Percentiles rank a stretch among this genome's conserved stretches.
Evolutionary conservation across 2,888 invertebrate genomes (phyloP).

Genomic region (Erebia palarica): DNA sequence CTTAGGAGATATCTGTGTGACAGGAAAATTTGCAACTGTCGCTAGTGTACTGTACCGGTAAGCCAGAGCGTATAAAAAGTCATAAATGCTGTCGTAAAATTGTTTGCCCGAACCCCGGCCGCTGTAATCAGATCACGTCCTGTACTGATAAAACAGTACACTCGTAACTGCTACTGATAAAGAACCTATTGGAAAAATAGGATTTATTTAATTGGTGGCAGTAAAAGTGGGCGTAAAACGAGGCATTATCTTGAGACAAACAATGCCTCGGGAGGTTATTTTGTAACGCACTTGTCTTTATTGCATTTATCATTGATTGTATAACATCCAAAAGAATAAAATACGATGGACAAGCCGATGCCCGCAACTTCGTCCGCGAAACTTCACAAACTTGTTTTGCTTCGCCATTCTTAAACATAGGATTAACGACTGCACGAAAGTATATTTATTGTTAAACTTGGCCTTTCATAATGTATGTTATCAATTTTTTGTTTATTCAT

Average conservation of each 20-base stretch:
- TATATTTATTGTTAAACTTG: too few relatives aligned
- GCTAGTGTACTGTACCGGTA: not conserved
- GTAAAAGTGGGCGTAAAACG: slow-evolving; percentile 38
- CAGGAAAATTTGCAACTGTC: not conserved
- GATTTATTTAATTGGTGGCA: slow-evolving; percentile 45
- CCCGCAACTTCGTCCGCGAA: too few relatives aligned
- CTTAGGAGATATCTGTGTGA: too few relatives aligned
- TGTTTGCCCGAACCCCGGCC: slow-evolving; percentile 56
- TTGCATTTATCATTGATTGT: too few relatives aligned
- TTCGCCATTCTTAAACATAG: too few relatives aligned
- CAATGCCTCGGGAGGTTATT: not conserved
- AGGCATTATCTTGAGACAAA: slow-evolving; percentile 25
- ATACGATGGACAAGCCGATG: not conserved
- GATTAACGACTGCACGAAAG: too few relatives aligned
- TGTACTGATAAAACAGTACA: slow-evolving; percentile 45
- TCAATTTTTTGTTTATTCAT: too few relatives aligned
- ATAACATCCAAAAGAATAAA: too few relatives aligned
- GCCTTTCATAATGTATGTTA: too few relatives aligned
- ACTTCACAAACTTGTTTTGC: too few relatives aligned
- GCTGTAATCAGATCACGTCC: slow-evolving; percentile 68
- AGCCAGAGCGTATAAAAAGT: slow-evolving; percentile 58
- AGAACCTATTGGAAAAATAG: slow-evolving; percentile 43
- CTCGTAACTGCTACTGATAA: slow-evolving; percentile 44
- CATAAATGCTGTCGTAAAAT: slow-evolving; percentile 75
- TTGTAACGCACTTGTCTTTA: not conserved